A percentile compares a stretch with the other conserved stretches of the same genome.
phyloP scores from a whole-genome alignment of 2,888 invertebrate species.

The Clepsis dumicolana region DNA sequence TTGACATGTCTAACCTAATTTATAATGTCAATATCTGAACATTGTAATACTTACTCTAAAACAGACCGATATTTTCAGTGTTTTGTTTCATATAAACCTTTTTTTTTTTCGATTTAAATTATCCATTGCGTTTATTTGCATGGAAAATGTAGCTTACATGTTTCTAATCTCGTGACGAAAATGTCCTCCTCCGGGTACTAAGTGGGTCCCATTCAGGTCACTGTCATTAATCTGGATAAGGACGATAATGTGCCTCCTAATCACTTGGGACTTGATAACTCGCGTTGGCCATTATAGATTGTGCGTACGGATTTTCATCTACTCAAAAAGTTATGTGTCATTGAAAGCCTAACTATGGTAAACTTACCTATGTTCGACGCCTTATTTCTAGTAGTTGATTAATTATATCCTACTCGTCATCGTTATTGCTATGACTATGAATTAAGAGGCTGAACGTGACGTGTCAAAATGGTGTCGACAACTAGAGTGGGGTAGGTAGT shows the following conservation, averaged over 20 bases:
- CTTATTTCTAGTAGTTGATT: too few species aligned
- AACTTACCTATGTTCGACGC: too few species aligned
- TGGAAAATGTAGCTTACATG: background rate
- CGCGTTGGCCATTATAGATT: background rate
- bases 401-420: too few species aligned
- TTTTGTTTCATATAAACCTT: background rate
- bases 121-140: background rate
- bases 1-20: background rate
- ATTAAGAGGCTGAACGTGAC: too few species aligned
- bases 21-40: background rate
- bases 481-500: too few species aligned
- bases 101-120: conserved; percentile 10
- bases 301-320: background rate
- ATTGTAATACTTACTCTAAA: background rate
- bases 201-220: conserved; percentile 17
- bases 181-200: conserved; percentile 20
- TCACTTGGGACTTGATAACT: conserved; percentile 12
- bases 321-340: background rate
- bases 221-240: conserved; percentile 23
- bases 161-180: conserved; percentile 17
- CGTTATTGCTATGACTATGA: too few species aligned
- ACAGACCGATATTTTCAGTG: background rate
- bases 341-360: too few species aligned
- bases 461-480: too few species aligned
- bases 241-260: conserved; percentile 15